Evolutionary conservation across 2,797 vertebrate genomes (phyloP).

Genomic region (Sebastes hubbsi): DNA sequence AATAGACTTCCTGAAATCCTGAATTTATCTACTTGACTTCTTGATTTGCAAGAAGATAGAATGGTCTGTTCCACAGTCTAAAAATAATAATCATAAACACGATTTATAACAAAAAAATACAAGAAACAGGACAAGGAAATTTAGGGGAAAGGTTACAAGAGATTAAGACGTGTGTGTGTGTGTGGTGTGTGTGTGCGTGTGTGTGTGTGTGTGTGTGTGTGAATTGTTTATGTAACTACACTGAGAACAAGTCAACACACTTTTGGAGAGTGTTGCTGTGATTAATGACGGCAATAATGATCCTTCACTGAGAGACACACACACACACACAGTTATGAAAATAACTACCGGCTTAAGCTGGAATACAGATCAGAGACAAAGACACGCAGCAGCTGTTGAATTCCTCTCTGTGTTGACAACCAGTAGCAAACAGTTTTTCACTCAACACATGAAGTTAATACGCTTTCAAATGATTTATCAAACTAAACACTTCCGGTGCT

Average conservation of each 20-base stretch:
- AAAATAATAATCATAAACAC: conserved; percentile 1
- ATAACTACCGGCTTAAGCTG: background rate
- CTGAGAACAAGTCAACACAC: conserved; percentile 23
- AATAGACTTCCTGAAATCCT: background rate
- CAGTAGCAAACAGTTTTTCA: background rate
- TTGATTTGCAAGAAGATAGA: background rate
- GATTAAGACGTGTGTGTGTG: background rate
- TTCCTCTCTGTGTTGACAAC: background rate
- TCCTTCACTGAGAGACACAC: background rate
- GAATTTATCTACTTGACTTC: background rate
- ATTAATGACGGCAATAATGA: conserved; percentile 37
- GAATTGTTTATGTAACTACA: conserved; percentile 1
- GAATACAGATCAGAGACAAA: background rate
- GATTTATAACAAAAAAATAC: conserved; percentile 14
- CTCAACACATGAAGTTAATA: background rate
- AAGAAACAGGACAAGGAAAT: background rate
- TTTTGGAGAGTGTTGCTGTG: conserved; percentile 27
- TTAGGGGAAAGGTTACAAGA: conserved; percentile 3
- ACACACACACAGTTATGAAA: conserved; percentile 8
- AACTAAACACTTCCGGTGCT: background rate
- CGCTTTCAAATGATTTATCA: background rate
- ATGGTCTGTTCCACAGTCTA: background rate
- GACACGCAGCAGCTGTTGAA: conserved; percentile 6
- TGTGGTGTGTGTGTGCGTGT: background rate
- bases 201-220: background rate